These are phyloP conservation scores for Drosophila tripunctata DNA, from an alignment of 2,888 invertebrate species.

Conservation along the genomic window DNA sequence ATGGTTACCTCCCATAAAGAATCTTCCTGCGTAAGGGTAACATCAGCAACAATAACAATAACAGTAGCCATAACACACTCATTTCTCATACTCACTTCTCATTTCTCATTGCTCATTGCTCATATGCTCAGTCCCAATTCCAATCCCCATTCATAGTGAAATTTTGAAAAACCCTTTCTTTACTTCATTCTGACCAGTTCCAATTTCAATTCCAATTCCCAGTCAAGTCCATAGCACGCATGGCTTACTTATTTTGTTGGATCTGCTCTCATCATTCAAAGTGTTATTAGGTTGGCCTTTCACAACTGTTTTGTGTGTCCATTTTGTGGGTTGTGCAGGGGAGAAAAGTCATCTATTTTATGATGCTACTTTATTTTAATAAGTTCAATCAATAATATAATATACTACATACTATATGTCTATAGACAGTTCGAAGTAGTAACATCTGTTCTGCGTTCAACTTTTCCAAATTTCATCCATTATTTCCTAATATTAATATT, in stretches of 20 bases:
- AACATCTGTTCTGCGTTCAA: too few species aligned
- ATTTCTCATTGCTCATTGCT: constrained; percentile 2
- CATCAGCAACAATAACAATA: constrained; percentile 31
- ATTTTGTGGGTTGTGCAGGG: too few species aligned
- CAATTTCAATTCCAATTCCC: constrained; percentile 2
- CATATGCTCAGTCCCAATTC: not conserved
- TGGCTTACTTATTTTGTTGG: constrained; percentile 23
- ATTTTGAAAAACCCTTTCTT: not conserved
- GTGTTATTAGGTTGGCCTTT: constrained; percentile 15
- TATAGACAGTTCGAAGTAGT: too few species aligned
- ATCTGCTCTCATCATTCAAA: constrained; percentile 28
- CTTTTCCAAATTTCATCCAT: too few species aligned
- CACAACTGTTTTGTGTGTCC: not conserved
- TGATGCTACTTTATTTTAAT: not conserved
- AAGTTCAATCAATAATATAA: not conserved
- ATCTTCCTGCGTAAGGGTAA: constrained; percentile 38
- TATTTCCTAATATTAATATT: too few species aligned
- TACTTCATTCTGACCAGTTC: too few species aligned
- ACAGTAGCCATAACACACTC: constrained; percentile 25
- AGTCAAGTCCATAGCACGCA: constrained; percentile 24
- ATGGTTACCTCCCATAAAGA: too few species aligned
- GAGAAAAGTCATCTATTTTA: not conserved
- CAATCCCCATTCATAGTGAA: not conserved
- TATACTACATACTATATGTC: not conserved
- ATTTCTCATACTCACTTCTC: constrained; percentile 20